A percentile compares a stretch with the other conserved stretches of the same genome.
Evolutionary conservation across 2,888 invertebrate species (phyloP).

Genomic region (Meloe dianella): DNA sequence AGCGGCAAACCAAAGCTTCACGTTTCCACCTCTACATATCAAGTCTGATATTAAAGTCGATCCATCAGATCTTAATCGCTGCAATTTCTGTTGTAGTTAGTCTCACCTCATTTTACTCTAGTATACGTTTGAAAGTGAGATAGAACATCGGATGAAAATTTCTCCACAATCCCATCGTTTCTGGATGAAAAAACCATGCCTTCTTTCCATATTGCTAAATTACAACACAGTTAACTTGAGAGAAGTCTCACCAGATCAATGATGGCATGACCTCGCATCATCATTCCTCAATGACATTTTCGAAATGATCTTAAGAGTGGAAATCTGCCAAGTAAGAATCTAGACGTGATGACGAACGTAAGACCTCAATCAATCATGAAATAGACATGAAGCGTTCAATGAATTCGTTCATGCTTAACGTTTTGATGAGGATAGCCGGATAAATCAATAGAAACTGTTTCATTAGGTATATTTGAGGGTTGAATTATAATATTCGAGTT

Average conservation of each 20-base stretch:
- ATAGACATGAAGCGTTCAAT: slow-evolving; percentile 1
- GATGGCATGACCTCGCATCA: background rate
- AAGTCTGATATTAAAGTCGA: slow-evolving; percentile 43
- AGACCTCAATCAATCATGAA: slow-evolving; percentile 11
- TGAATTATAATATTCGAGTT: background rate
- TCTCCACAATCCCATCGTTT: background rate
- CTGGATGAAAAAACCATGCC: background rate
- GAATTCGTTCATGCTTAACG: background rate
- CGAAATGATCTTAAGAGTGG: slow-evolving; percentile 3
- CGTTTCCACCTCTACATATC: slow-evolving; percentile 40
- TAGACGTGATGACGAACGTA: slow-evolving; percentile 4
- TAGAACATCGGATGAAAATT: background rate
- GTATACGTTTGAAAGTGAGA: background rate
- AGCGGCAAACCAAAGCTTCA: slow-evolving; percentile 49
- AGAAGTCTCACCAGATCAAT: background rate
- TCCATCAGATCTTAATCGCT: slow-evolving; percentile 41
- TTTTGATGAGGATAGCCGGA: background rate
- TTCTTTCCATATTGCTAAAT: slow-evolving; percentile 1
- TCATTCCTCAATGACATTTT: background rate
- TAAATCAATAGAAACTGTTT: slow-evolving; percentile 4
- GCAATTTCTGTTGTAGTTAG: slow-evolving; percentile 25
- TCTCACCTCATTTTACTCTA: background rate
- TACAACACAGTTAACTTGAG: background rate
- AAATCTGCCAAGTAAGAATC: background rate
- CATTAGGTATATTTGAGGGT: background rate